These are phyloP conservation scores for Anhinga rufa DNA, from an alignment of 2,113 vertebrate genomes.

Conservation along the genomic window DNA sequence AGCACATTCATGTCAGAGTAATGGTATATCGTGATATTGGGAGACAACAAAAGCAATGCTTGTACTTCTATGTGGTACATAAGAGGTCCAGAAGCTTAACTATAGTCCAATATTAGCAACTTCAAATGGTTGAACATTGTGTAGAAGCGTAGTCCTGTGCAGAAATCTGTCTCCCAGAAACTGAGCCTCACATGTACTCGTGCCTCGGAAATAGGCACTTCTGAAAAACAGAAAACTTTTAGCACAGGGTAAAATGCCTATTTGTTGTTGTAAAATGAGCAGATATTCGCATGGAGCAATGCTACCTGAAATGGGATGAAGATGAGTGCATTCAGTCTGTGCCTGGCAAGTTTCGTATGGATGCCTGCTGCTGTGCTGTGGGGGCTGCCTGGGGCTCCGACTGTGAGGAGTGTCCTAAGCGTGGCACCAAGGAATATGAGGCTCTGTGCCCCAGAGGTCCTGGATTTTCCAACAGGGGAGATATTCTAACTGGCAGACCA, in stretches of 20 bases:
- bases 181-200: rapidly evolving
- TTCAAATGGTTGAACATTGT: neutral
- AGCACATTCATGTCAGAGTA: neutral
- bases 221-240: neutral
- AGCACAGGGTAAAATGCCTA: neutral
- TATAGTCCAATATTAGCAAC: neutral
- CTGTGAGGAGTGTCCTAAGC: conserved; percentile 71
- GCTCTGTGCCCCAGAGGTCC: conserved; percentile 74
- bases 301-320: conserved; percentile 75
- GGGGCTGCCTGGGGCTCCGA: conserved; percentile 75
- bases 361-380: conserved; percentile 77
- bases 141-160: neutral
- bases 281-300: conserved; percentile 76
- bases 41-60: neutral
- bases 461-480: conserved; percentile 74
- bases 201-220: neutral
- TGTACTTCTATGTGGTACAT: neutral
- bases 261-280: neutral
- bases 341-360: conserved; percentile 70
- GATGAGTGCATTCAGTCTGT: conserved; percentile 66
- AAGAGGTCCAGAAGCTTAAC: neutral
- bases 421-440: conserved; percentile 58
- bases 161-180: neutral
- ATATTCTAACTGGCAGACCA: conserved; percentile 70
- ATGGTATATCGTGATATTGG: neutral